These are phyloP conservation scores for Metopia argyrocephala DNA, from an alignment of 2,888 invertebrate species.

Conservation along the genomic window DNA sequence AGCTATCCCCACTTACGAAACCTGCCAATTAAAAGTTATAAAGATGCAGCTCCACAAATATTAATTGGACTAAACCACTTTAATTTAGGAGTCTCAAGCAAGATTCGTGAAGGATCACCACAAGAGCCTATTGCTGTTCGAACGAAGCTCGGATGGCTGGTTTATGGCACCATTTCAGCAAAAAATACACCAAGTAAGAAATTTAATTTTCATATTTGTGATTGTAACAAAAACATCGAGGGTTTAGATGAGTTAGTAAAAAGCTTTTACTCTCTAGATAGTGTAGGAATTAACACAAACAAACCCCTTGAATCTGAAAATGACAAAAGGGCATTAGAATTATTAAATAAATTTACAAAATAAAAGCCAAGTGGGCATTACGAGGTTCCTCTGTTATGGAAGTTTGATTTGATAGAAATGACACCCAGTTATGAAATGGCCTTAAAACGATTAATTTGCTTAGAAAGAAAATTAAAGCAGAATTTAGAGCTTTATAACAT, in stretches of 20 bases:
- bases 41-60: conserved; percentile 19
- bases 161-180: conserved; percentile 26
- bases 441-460: conserved; percentile 13
- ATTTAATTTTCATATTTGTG: conserved; percentile 46
- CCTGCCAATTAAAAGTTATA: conserved; percentile 30
- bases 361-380: neutral
- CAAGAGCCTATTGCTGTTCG: conserved; percentile 42
- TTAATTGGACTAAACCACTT: conserved; percentile 51
- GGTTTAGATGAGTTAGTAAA: conserved; percentile 16
- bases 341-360: conserved; percentile 10
- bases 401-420: conserved; percentile 2
- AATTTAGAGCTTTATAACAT: neutral
- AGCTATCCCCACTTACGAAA: conserved; percentile 37
- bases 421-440: conserved; percentile 33
- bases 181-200: conserved; percentile 16
- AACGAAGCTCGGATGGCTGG: conserved; percentile 47
- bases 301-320: neutral
- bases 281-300: neutral
- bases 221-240: conserved; percentile 3
- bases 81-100: conserved; percentile 27
- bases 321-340: conserved; percentile 3
- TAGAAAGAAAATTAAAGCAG: neutral
- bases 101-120: conserved; percentile 25
- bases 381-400: conserved; percentile 18
- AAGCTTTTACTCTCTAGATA: conserved; percentile 27